Evolutionary conservation across 2,797 vertebrate species (phyloP), one percentile per base, ranked within the genome.

Genomic region (Anabacerthia variegaticeps): DNA sequence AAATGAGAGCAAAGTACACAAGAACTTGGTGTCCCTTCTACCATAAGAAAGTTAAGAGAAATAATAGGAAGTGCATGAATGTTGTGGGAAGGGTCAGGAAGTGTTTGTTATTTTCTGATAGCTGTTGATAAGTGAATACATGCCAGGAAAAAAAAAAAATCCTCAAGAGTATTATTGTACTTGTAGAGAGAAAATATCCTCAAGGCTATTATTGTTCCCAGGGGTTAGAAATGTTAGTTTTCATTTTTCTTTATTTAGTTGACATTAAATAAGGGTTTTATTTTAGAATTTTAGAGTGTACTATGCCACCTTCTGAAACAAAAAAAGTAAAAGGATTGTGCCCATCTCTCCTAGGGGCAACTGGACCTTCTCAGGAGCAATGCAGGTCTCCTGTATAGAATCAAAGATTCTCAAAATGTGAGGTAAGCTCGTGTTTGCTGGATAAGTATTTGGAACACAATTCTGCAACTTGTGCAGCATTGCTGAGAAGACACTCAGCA

Each of bases 291-390:
- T 75, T 32, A 51, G 22, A 48, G 43, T 22, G 37, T 71, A 66
- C 18, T 46, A 48, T 80, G 46, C 17, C 23, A 21, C 0, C 1
- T 62, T 82, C 39, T 87, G 51, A 66, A 92, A 66, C 17, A 61
- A 65, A 26, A 27, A 21, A 73, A 21, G 4, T 90, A 67, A 89
- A 75, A 82, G 14, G 9, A 27, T 49, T 96, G 13, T 97, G 44
- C 90, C 19, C 78, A 12, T 75, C 58, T 95, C 78, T 91, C 79
- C 44, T 97, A 99, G 99, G 99, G 99, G 59, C 99, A 99, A 46
- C 96, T 99, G 98, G 99, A 99, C 94, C 98, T 99, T 63, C 98
- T 99, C 93, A 98, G 98, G 92, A 99, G 98, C 97, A 99, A 98
- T 79, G 98, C 98, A 17, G 99, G 99, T 30, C 98, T 99, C 65